Base-by-base conservation (phyloP, 2,888 invertebrate genomes). In the Orthosia gothica region DNA sequence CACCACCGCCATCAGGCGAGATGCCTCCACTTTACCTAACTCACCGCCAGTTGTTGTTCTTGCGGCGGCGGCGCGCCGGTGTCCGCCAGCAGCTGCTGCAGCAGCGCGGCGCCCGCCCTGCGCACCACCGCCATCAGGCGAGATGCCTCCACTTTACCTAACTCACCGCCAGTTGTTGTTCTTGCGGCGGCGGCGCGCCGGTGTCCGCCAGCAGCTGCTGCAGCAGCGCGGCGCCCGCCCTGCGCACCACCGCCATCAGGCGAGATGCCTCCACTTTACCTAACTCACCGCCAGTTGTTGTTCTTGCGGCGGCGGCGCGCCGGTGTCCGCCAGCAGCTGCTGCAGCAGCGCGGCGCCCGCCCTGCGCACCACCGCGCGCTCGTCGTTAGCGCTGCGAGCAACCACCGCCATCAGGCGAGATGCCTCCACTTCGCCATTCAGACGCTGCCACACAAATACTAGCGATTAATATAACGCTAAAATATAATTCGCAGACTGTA, bases 401-500 rank as follows among this genome's bases (percentile, higher is more conserved):
- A 91, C 93, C 81, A 92, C 89, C 69, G 89, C 92, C 91, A 93
- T 89, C 83, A 96, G 87, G 0, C 91, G 92, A 0, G 92, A 88
- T 79, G 92, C 93, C 12, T 82, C 83, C 2, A 92, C 92, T 0
- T 78, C 74, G 0, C 94, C 94, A 85, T 93, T 93, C 84, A 96
- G 70, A 70, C 93, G 93, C 95, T 95, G 70, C 7, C 4, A 58
- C 45, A 49, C 52, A 52, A 55, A 5, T 16, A 49, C 62, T 45
- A n/a, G 11, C 11, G 5, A 61, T 45, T 45, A 61, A 45, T 45
- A 61, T 20, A 45, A 20, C n/a, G 13, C 45, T 3, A 45, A n/a
- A 40, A 59, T n/a, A 59, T 2, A n/a, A 32, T 18, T 26, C 1
- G 1, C 7, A 11, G 18, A n/a, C 7, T 2, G 32, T 32, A 32